Evolutionary conservation across 2,797 vertebrate species (phyloP).

Genomic region (Notamacropus eugenii): DNA sequence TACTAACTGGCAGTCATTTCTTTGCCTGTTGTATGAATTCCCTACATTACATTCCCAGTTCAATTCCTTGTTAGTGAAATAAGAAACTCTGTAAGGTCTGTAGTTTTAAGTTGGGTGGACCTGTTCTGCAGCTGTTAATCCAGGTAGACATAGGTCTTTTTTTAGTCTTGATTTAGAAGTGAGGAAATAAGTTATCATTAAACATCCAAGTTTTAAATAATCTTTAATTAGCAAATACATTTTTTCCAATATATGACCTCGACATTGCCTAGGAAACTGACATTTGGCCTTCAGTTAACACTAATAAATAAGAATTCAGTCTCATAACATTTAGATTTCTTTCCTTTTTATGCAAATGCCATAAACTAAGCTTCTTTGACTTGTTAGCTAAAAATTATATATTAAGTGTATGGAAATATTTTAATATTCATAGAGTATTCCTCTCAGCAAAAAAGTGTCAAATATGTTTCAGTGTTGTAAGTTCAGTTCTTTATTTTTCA

Average conservation of each 20-base stretch:
- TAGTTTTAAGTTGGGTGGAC: neutral
- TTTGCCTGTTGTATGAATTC: conserved; percentile 37
- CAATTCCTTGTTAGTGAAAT: neutral
- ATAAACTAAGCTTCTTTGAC: neutral
- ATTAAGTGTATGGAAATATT: neutral
- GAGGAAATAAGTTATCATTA: neutral
- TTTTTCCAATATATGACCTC: neutral
- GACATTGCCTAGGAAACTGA: neutral
- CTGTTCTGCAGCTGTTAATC: neutral
- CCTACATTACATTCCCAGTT: neutral
- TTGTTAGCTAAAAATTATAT: neutral
- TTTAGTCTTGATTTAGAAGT: neutral
- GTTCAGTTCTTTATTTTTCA: conserved; percentile 11
- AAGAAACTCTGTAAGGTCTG: neutral
- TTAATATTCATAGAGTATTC: neutral
- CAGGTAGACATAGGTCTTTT: neutral
- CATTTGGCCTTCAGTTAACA: neutral
- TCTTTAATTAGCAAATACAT: neutral
- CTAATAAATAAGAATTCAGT: neutral
- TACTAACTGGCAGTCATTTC: conserved; percentile 21
- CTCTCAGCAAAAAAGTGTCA: neutral
- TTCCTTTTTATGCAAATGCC: neutral
- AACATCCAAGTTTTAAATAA: conserved; percentile 1
- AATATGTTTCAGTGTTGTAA: conserved; percentile 2
- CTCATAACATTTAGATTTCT: neutral